phyloP scores from a whole-genome alignment of 2,888 invertebrate species.

The Xanthia icteritia region DNA sequence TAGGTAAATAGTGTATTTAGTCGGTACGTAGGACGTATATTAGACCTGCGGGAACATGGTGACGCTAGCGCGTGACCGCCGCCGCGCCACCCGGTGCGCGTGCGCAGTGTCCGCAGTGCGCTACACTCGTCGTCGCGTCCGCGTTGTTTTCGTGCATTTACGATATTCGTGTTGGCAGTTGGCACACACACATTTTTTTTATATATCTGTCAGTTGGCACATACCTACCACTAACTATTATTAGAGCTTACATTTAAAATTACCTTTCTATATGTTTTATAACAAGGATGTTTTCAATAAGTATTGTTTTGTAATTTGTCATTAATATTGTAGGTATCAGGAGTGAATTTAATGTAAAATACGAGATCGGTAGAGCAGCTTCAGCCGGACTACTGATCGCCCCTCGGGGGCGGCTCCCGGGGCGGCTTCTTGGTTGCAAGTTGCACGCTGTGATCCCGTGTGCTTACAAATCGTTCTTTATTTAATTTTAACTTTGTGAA shows the following conservation, averaged over 20 bases:
- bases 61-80: not conserved
- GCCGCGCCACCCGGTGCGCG: no score
- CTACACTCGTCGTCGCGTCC: not conserved
- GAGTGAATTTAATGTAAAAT: not conserved
- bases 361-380: not conserved
- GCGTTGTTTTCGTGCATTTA: conserved; percentile 18
- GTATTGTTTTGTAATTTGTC: not conserved
- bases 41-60: not conserved
- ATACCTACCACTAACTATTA: conserved; percentile 36
- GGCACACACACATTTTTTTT: conserved; percentile 10
- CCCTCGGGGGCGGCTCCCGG: not conserved
- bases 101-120: not conserved
- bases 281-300: no score
- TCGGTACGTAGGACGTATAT: not conserved
- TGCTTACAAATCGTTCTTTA: not conserved
- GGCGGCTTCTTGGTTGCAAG: not conserved
- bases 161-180: conserved; percentile 36
- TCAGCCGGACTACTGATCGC: not conserved
- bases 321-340: not conserved
- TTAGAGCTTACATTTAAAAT: conserved; percentile 35
- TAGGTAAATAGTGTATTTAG: not conserved
- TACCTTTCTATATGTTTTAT: not conserved
- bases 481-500: not conserved
- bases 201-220: conserved; percentile 20
- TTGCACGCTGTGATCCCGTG: no score